Base-by-base conservation (phyloP, 1,140 invertebrate genomes). In the Onthophagus taurus region DNA sequence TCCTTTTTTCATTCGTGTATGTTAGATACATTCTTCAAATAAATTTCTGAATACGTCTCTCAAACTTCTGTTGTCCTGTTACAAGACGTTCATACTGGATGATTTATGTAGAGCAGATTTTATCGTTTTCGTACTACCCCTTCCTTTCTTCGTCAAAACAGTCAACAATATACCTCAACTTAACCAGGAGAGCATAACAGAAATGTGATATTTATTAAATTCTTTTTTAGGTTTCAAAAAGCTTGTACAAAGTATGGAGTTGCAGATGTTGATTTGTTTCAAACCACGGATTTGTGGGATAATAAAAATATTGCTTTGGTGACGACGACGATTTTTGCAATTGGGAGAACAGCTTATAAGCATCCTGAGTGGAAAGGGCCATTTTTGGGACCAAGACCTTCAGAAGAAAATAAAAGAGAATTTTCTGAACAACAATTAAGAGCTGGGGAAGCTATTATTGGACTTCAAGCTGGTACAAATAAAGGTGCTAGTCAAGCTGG, bases 251-350 rank as follows among this genome's bases (percentile, higher is more conserved):
- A 77, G 31, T 92, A 94, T 55, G 92, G 92, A 7, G 89, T 96
- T 2, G 75, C 81, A 6, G 86, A 91, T 53, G 77, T 83, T 4
- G 92, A 97, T 59, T 74, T 93, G 2, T 97, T 97, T 76, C 91
- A 95, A 67, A 90, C 91, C 0, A 88, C 90, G 5, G 92, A 96
- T 62, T 71, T 97, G 4, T 96, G 79, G 75, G 91, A 96, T 61
- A 82, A 84, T 63, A 92, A 94, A 64, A 92, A 96, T 63, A 89
- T 97, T 50, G 76, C 83, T 6, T 78, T 86, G 53, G 91, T 97
- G 1, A 85, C 88, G 4, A 80, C 79, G 38, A 89, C 86, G 21
- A 77, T 96, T 42, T 90, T 88, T 60, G 85, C 90, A 20, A 74
- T 96, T 38, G 91, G 89, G 8, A 76, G 92, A 57, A 80, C 83